Conservation (phyloP, 2,888 invertebrate species). For the Thecocarcelia acutangulata region DNA sequence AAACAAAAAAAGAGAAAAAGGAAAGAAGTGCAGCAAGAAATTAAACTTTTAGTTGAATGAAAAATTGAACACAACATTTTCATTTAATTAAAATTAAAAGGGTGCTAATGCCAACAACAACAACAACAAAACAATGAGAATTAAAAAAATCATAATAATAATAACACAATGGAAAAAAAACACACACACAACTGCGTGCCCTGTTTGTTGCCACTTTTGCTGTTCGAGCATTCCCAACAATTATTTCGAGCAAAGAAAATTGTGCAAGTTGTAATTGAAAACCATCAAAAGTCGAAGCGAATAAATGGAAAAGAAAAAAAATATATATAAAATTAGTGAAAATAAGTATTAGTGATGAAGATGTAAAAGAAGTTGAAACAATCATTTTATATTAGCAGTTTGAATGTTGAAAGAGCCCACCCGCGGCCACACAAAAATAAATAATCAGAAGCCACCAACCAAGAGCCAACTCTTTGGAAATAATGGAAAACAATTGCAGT, state of each 20-base stretch:
- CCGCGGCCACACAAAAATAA: slow-evolving; percentile 50
- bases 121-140: slow-evolving; percentile 3
- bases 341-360: slow-evolving; percentile 7
- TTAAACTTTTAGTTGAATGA: slow-evolving; percentile 45
- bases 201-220: slow-evolving; percentile 29
- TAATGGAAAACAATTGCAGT: slow-evolving; percentile 50
- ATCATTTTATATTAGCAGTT: slow-evolving; percentile 58
- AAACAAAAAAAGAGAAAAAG: not conserved
- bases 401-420: slow-evolving; percentile 41
- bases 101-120: slow-evolving; percentile 55
- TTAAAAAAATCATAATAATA: not conserved
- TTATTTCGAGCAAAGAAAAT: slow-evolving; percentile 49
- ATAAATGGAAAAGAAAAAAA: slow-evolving; percentile 45
- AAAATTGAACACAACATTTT: slow-evolving; percentile 34
- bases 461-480: slow-evolving; percentile 31
- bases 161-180: not conserved
- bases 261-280: slow-evolving; percentile 65
- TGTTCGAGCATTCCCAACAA: slow-evolving; percentile 36
- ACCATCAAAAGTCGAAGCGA: slow-evolving; percentile 59
- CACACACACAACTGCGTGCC: slow-evolving; percentile 22
- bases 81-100: slow-evolving; percentile 61
- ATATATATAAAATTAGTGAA: no score
- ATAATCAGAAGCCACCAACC: slow-evolving; percentile 35
- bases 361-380: slow-evolving; percentile 30
- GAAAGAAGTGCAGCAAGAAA: not conserved